A percentile compares a stretch with the other conserved stretches of the same genome.
These are phyloP conservation scores for Vireo griseus DNA, from an alignment of 2,797 vertebrate species.

Conservation along the genomic window DNA sequence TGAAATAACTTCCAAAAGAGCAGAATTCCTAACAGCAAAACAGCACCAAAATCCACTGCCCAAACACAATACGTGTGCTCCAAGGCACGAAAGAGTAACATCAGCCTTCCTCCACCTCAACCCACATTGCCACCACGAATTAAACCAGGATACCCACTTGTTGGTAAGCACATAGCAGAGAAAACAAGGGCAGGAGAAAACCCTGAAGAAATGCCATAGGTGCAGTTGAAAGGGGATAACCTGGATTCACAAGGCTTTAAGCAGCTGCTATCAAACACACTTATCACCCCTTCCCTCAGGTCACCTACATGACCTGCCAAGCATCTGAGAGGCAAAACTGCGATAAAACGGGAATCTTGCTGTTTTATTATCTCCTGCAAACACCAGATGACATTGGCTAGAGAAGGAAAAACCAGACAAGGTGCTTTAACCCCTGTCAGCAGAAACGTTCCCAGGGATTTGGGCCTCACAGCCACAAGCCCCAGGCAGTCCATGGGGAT, in stretches of 20 bases:
- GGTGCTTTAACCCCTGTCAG: not conserved
- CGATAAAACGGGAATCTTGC: fast-evolving
- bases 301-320: not conserved
- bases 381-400: fast-evolving
- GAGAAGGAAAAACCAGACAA: not conserved
- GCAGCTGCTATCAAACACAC: not conserved
- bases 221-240: not conserved
- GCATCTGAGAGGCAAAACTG: not conserved
- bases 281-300: not conserved
- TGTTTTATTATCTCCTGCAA: not conserved
- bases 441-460: fast-evolving
- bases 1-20: not conserved
- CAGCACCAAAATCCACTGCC: not conserved
- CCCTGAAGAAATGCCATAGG: fast-evolving
- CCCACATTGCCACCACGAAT: not conserved
- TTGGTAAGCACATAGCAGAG: not conserved
- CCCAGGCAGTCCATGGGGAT: fast-evolving
- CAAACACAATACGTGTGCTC: not conserved
- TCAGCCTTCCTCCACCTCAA: not conserved
- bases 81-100: not conserved
- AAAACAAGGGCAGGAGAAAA: not conserved
- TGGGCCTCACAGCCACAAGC: not conserved
- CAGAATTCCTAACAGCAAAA: not conserved
- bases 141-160: conserved; percentile 14
- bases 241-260: not conserved